phyloP scores from a whole-genome alignment of 2,888 invertebrate genomes.

The Leptarthrus brevirostris region DNA sequence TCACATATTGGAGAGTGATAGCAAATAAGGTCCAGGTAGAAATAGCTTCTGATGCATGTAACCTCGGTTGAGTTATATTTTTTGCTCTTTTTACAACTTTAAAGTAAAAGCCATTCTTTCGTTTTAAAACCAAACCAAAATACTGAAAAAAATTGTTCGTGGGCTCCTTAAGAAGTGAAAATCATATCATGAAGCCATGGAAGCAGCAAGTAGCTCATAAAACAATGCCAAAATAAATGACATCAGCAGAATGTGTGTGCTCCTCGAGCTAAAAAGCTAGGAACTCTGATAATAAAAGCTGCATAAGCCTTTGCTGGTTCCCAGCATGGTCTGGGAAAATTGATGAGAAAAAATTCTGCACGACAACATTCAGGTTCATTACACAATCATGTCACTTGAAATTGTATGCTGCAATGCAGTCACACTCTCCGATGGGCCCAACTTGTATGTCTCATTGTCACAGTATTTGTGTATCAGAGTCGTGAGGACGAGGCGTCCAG shows the following conservation, averaged over 20 bases:
- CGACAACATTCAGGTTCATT: conserved; percentile 55
- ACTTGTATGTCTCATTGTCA: conserved; percentile 35
- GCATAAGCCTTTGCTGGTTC: conserved; percentile 40
- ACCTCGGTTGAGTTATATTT: too few relatives aligned
- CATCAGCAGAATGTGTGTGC: conserved; percentile 14
- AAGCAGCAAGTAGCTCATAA: conserved; percentile 36
- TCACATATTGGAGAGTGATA: too few relatives aligned
- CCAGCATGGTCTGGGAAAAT: conserved; percentile 41
- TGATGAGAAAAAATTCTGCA: conserved; percentile 53
- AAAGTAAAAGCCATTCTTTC: too few relatives aligned
- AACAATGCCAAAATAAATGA: conserved; percentile 41
- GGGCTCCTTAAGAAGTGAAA: too few relatives aligned
- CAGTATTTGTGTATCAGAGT: conserved; percentile 50
- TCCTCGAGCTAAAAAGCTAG: conserved; percentile 19
- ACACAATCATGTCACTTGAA: conserved; percentile 55
- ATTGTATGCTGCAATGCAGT: conserved; percentile 54
- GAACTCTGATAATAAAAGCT: conserved; percentile 48
- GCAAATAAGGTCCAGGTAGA: too few relatives aligned
- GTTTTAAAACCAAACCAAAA: too few relatives aligned
- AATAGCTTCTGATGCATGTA: too few relatives aligned
- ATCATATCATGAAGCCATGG: too few relatives aligned
- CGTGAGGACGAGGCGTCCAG: conserved; percentile 41
- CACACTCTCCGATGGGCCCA: conserved; percentile 49
- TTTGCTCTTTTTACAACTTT: too few relatives aligned
- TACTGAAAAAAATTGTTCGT: too few relatives aligned